phyloP scores from a whole-genome alignment of 2,797 vertebrate species.

The Molossus alvarezi region DNA sequence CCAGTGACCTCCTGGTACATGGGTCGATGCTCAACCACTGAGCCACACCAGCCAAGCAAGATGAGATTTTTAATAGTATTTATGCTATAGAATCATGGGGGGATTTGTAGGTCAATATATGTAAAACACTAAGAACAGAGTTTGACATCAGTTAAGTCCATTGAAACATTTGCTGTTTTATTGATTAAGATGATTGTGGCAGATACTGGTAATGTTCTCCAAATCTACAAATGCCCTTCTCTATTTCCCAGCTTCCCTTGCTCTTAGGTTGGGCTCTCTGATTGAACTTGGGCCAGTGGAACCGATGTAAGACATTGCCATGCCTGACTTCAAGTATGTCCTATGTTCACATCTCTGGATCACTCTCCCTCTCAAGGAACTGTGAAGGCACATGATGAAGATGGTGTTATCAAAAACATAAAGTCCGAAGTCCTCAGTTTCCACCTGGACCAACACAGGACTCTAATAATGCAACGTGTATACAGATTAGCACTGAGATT shows the following conservation, averaged over 20 bases:
- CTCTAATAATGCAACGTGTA: not conserved
- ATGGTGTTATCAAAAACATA: not conserved
- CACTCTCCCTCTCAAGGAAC: not conserved
- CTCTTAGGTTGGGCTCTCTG: accelerated
- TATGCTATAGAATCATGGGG: not conserved
- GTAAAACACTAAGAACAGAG: not conserved
- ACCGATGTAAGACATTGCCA: not conserved
- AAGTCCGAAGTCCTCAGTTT: not conserved
- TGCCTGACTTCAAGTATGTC: not conserved
- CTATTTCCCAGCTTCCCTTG: not conserved
- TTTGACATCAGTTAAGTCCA: not conserved
- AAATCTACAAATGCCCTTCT: not conserved
- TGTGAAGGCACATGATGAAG: not conserved
- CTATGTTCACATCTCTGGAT: accelerated
- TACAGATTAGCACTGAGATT: not conserved
- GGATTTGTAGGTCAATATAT: not conserved
- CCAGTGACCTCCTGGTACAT: too few species aligned
- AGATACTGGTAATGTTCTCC: not conserved
- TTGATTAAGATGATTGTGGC: not conserved
- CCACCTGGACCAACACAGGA: not conserved
- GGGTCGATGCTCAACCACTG: too few species aligned
- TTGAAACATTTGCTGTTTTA: not conserved
- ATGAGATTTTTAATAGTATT: not conserved
- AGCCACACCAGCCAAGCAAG: not conserved
- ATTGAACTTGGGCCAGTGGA: not conserved